Evolutionary conservation across 2,888 invertebrate genomes (phyloP), one percentile per base, ranked within the genome.

Genomic region (Brachypalpus laphriformis): DNA sequence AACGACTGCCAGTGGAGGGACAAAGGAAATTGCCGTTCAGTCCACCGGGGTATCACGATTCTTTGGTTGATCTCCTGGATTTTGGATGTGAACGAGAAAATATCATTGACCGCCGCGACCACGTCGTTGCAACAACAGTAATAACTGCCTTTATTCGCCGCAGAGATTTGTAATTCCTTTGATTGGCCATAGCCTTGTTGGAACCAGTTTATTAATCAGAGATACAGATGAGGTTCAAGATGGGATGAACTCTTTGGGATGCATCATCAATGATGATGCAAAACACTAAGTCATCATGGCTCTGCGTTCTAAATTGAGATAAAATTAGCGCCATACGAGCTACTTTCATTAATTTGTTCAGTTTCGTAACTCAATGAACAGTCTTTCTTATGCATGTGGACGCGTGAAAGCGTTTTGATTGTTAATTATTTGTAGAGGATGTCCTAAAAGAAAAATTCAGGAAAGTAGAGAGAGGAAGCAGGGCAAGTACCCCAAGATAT

Each of bases 1-100:
- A 49, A 31, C 16, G n/a, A 28, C 14, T 7, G 2, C 9, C 1
- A n/a, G 4, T n/a, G 40, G 61, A 59, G 57, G 57, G 77, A 78
- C 56, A 74, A 56, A 74, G 59, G 47, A 63, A 77, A 72, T 82
- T 72, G 68, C 77, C 72, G 77, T 68, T 77, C 45, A 51, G 37
- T 61, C n/a, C 56, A 42, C 8, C 16, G 22, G 72, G 66, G 54
- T 65, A 74, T 78, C 83, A 83, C 78, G 77, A 78, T 68, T 77
- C 45, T 63, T 56, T 28, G 4, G 20, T 16, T 59, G 49, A 63
- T 70, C 63, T 82, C 82, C 70, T 82, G 63, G 42, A 76, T 65
- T 45, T 51, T 8, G 25, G 14, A 9, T 34, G 28, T 37, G 1
- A 6, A 7, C 1, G 4, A 18, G 8, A 1, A 37, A 49, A 37